These are phyloP conservation scores for Balanococcus diminutus DNA, from an alignment of 2,888 invertebrate genomes.

Conservation along the genomic window DNA sequence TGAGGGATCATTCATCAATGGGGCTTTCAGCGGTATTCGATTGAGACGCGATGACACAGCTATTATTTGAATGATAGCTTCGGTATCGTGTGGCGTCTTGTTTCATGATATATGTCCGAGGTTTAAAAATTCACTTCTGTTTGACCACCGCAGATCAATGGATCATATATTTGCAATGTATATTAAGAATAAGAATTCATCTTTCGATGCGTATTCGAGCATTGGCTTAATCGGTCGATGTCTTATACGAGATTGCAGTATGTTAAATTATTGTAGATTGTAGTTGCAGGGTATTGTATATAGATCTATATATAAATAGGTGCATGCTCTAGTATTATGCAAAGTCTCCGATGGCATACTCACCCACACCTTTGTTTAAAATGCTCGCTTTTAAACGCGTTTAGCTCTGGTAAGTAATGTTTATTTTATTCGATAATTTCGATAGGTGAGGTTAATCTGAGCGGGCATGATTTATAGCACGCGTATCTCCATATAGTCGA, in stretches of 20 bases:
- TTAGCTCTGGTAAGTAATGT: background rate
- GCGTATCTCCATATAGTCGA: background rate
- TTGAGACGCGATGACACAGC: background rate
- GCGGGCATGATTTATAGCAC: background rate
- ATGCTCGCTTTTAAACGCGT: background rate
- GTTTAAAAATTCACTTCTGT: background rate
- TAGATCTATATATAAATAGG: background rate
- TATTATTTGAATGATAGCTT: constrained; percentile 16
- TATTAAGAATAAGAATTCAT: too few species aligned
- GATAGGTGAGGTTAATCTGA: constrained; percentile 29
- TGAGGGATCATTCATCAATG: constrained; percentile 52
- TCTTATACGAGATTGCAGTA: too few species aligned
- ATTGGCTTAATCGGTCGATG: too few species aligned
- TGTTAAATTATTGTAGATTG: too few species aligned
- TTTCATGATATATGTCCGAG: background rate
- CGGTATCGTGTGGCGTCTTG: too few species aligned
- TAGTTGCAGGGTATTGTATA: too few species aligned
- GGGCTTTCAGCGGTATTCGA: background rate
- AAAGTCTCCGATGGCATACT: background rate
- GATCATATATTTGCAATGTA: background rate
- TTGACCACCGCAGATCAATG: background rate
- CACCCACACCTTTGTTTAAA: background rate
- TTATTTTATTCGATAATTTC: constrained; percentile 32
- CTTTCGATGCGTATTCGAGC: too few species aligned
- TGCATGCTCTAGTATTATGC: background rate